A percentile compares a stretch with the other conserved stretches of the same genome.
phyloP scores from a whole-genome alignment of 2,113 vertebrate species.

The Poecilia latipinna region DNA sequence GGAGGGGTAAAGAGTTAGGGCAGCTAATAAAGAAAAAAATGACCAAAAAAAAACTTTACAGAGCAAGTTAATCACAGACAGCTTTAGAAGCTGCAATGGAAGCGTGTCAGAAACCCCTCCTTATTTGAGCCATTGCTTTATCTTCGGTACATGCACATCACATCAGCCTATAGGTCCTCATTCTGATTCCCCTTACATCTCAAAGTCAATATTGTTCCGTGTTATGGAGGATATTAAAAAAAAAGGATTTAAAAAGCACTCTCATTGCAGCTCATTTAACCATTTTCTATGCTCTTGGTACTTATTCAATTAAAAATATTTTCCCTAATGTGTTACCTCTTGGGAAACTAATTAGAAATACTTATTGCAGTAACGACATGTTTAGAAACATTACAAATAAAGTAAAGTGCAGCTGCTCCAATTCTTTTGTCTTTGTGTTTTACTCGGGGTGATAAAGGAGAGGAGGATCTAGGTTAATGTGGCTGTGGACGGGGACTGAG shows the following conservation, averaged over 20 bases:
- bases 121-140: constrained; percentile 22
- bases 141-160: constrained; percentile 56
- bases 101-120: constrained; percentile 60
- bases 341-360: constrained; percentile 77
- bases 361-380: constrained; percentile 68
- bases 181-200: constrained; percentile 70
- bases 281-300: constrained; percentile 24
- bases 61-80: constrained; percentile 84
- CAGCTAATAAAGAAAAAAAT: constrained; percentile 75
- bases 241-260: constrained; percentile 15
- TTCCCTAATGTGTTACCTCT: constrained; percentile 64
- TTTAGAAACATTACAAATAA: constrained; percentile 78
- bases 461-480: constrained; percentile 78
- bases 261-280: constrained; percentile 18
- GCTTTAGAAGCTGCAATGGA: constrained; percentile 75
- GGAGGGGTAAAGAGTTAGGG: constrained; percentile 61
- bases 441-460: constrained; percentile 70
- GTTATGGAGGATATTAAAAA: constrained; percentile 1
- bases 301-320: constrained; percentile 57
- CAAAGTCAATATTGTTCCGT: constrained; percentile 49
- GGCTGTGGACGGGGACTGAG: constrained; percentile 70
- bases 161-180: constrained; percentile 56
- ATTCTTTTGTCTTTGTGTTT: constrained; percentile 72
- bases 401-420: constrained; percentile 64
- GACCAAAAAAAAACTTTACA: constrained; percentile 76